Conservation (phyloP, 2,797 vertebrate species). For the Phaenicophaeus curvirostris region DNA sequence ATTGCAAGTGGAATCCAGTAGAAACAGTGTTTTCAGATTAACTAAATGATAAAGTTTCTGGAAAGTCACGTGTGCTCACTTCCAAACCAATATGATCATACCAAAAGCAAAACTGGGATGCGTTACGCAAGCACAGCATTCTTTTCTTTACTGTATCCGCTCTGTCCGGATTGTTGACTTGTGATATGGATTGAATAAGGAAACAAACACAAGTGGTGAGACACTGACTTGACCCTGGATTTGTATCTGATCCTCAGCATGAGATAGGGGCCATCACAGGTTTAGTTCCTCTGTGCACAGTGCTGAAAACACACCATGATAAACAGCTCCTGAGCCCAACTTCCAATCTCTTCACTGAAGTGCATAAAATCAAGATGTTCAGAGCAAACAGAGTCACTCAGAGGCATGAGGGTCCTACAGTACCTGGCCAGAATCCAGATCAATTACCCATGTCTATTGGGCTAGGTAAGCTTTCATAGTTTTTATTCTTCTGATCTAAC, state of each 20-base stretch:
- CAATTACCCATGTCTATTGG: rapidly evolving
- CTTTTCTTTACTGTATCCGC: not conserved
- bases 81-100: not conserved
- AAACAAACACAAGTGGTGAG: not conserved
- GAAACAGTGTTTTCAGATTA: not conserved
- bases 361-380: not conserved
- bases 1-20: not conserved
- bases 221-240: not conserved
- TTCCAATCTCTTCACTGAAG: not conserved
- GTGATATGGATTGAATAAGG: not conserved
- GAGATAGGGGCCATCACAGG: not conserved
- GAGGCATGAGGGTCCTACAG: not conserved
- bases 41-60: not conserved
- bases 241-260: not conserved
- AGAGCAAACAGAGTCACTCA: not conserved
- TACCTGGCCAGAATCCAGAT: not conserved
- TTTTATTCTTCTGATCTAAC: not conserved
- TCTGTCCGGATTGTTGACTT: not conserved
- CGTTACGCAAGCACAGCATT: not conserved
- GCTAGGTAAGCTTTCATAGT: not conserved
- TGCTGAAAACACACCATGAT: not conserved
- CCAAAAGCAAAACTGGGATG: not conserved
- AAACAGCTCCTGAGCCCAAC: not conserved
- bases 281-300: not conserved
- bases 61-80: not conserved